These are phyloP conservation scores for Whitmania pigra DNA, from an alignment of 1,140 invertebrate species.

Conservation along the genomic window DNA sequence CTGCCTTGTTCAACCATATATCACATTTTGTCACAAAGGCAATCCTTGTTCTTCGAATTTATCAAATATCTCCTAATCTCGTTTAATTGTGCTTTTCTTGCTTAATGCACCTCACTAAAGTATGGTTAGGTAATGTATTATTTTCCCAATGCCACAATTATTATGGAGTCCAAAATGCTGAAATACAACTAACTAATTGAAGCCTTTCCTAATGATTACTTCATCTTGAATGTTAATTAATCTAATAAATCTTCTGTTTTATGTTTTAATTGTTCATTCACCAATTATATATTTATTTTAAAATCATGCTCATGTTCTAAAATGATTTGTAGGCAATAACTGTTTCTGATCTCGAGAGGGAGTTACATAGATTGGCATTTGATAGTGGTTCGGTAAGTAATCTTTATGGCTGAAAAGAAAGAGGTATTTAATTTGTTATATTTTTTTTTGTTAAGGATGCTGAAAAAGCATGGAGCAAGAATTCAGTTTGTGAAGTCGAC, in stretches of 20 bases:
- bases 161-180: too few relatives aligned
- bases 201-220: too few relatives aligned
- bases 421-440: neutral
- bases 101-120: too few relatives aligned
- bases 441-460: neutral
- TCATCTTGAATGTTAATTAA: neutral
- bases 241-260: neutral
- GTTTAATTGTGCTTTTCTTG: too few relatives aligned
- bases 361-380: constrained; percentile 7
- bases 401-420: neutral
- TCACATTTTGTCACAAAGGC: too few relatives aligned
- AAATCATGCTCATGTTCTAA: neutral
- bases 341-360: constrained; percentile 4
- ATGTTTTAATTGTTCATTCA: neutral
- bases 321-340: neutral
- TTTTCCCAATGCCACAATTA: too few relatives aligned
- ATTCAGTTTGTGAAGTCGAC: neutral
- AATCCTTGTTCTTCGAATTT: too few relatives aligned
- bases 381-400: neutral
- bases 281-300: too few relatives aligned
- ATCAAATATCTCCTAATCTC: too few relatives aligned
- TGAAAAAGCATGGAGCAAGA: neutral
- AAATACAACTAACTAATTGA: too few relatives aligned
- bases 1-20: too few relatives aligned
- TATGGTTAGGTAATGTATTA: too few relatives aligned